Percentiles rank a stretch among this genome's conserved stretches.
phyloP scores from a whole-genome alignment of 2,888 invertebrate genomes.

The Coecobrya sp. region DNA sequence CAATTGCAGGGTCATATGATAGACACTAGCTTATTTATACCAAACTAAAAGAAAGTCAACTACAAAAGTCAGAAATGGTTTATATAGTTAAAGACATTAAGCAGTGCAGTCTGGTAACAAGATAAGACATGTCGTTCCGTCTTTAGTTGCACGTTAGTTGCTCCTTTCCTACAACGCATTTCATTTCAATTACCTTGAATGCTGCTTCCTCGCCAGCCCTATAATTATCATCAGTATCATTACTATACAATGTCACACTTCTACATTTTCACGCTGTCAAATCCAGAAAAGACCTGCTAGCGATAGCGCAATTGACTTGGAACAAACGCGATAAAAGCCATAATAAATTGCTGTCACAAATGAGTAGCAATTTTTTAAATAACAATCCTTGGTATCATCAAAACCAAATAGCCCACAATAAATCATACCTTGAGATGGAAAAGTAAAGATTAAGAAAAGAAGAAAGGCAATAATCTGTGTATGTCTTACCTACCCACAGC shows the following conservation, averaged over 20 bases:
- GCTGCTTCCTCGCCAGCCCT: not conserved
- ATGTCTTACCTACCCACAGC: not conserved
- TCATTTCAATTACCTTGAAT: constrained; percentile 29
- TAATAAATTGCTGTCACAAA: constrained; percentile 67
- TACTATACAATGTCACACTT: not conserved
- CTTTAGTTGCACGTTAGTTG: constrained; percentile 28
- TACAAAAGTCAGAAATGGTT: constrained; percentile 9
- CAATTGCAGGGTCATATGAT: constrained; percentile 78
- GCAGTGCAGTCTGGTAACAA: constrained; percentile 54
- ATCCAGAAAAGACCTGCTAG: constrained; percentile 37
- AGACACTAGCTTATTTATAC: constrained; percentile 47
- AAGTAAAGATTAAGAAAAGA: not conserved
- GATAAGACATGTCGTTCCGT: constrained; percentile 65
- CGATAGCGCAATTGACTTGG: constrained; percentile 74
- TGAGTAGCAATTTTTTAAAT: constrained; percentile 63
- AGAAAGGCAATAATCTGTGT: constrained; percentile 53
- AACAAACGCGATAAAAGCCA: constrained; percentile 69
- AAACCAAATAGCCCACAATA: not conserved
- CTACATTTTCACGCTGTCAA: constrained; percentile 51
- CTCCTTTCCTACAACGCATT: not conserved
- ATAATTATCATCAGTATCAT: constrained; percentile 34
- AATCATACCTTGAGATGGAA: not conserved
- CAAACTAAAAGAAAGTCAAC: constrained; percentile 13
- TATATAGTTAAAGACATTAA: constrained; percentile 37
- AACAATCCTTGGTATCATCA: constrained; percentile 7